A percentile compares a stretch with the other conserved stretches of the same genome.
phyloP scores from a whole-genome alignment of 2,888 invertebrate genomes.

The Luperina nickerlii region DNA sequence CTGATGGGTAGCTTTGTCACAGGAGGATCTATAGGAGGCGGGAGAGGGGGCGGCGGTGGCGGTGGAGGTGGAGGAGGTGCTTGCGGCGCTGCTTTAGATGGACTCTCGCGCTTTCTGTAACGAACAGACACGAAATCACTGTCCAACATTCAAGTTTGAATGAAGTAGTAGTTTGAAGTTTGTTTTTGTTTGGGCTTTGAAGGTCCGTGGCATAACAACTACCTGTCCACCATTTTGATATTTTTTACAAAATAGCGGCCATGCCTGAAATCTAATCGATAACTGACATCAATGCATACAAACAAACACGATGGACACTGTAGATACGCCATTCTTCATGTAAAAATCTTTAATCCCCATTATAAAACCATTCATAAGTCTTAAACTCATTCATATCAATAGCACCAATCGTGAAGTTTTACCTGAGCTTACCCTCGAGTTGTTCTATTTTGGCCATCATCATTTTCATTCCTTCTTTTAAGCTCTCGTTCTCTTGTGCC shows the following conservation, averaged over 20 bases:
- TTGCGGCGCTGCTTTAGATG: slow-evolving; percentile 49
- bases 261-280: not conserved
- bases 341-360: not conserved
- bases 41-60: slow-evolving; percentile 76
- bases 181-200: not conserved
- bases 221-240: not conserved
- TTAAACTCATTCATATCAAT: slow-evolving; percentile 11
- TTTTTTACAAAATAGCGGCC: not conserved
- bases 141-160: not conserved
- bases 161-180: too few species aligned
- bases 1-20: slow-evolving; percentile 72
- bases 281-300: not conserved
- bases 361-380: not conserved
- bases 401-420: slow-evolving; percentile 60
- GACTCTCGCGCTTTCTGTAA: slow-evolving; percentile 69
- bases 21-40: slow-evolving; percentile 67
- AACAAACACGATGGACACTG: not conserved
- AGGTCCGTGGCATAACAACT: not conserved
- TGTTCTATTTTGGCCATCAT: slow-evolving; percentile 81
- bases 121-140: not conserved
- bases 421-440: slow-evolving; percentile 85
- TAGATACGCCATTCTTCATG: not conserved
- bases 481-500: slow-evolving; percentile 77
- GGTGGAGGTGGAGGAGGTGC: slow-evolving; percentile 78
- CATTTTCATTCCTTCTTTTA: slow-evolving; percentile 79